phyloP scores from a whole-genome alignment of 2,797 vertebrate genomes.

The Martes flavigula region DNA sequence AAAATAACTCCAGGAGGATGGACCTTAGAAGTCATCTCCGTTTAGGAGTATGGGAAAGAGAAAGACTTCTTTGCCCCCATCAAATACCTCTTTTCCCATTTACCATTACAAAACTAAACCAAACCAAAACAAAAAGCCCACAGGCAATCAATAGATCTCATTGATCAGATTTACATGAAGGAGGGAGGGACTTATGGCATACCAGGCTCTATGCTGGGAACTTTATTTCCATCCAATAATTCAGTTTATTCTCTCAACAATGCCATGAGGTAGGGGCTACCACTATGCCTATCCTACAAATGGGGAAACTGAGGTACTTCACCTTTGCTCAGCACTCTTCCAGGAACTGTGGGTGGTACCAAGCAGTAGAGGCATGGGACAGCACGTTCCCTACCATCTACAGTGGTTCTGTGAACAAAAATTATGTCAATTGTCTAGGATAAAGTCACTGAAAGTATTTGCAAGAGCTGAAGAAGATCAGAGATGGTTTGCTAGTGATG shows the following conservation, averaged over 20 bases:
- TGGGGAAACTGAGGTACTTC: background rate
- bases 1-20: background rate
- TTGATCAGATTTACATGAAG: background rate
- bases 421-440: background rate
- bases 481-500: background rate
- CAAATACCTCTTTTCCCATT: background rate
- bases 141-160: background rate
- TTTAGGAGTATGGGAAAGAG: background rate
- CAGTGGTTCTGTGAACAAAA: constrained; percentile 11
- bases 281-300: background rate
- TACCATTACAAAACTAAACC: background rate
- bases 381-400: background rate
- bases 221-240: background rate
- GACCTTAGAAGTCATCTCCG: background rate
- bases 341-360: background rate
- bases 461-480: background rate
- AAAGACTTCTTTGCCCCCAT: background rate
- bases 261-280: background rate
- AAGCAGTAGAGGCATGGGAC: background rate
- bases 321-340: background rate
- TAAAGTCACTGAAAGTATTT: constrained; percentile 10
- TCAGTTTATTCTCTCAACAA: background rate
- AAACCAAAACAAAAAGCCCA: background rate
- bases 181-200: background rate
- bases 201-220: background rate